Conservation (phyloP, 2,797 vertebrate genomes). For the Acanthurus tractus region DNA sequence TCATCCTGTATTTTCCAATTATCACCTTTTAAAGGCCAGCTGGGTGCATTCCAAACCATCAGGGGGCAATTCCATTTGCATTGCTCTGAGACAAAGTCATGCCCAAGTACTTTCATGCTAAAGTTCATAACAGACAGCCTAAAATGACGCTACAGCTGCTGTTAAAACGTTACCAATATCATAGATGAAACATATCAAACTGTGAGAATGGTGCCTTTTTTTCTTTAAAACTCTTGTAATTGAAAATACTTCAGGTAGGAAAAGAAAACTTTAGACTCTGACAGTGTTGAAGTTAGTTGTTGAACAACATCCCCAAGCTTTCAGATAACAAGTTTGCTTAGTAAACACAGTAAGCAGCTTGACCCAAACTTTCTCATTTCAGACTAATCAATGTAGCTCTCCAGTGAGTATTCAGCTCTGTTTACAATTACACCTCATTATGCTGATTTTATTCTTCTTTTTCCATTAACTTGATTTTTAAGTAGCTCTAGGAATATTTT, state of each 20-base stretch:
- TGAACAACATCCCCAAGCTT: slow-evolving; percentile 6
- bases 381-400: slow-evolving; percentile 64
- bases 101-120: slow-evolving; percentile 95
- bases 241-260: not conserved
- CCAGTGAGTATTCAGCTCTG: slow-evolving; percentile 56
- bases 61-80: slow-evolving; percentile 99
- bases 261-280: not conserved
- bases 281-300: not conserved
- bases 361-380: slow-evolving; percentile 54
- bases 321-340: slow-evolving; percentile 42
- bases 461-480: slow-evolving; percentile 71
- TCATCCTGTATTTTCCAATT: slow-evolving; percentile 99
- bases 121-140: slow-evolving; percentile 94
- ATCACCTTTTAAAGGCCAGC: slow-evolving; percentile 99
- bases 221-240: not conserved
- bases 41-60: slow-evolving; percentile 99
- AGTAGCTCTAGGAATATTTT: slow-evolving; percentile 71
- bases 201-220: not conserved
- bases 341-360: slow-evolving; percentile 32
- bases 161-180: slow-evolving; percentile 24
- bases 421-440: slow-evolving; percentile 71
- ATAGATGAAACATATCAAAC: slow-evolving; percentile 18
- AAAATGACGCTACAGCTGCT: slow-evolving; percentile 63
- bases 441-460: slow-evolving; percentile 73
- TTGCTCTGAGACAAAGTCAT: slow-evolving; percentile 98